A percentile compares a stretch with the other conserved stretches of the same genome.
Evolutionary conservation across 2,113 vertebrate genomes (phyloP).

Genomic region (Dissostichus mawsoni): DNA sequence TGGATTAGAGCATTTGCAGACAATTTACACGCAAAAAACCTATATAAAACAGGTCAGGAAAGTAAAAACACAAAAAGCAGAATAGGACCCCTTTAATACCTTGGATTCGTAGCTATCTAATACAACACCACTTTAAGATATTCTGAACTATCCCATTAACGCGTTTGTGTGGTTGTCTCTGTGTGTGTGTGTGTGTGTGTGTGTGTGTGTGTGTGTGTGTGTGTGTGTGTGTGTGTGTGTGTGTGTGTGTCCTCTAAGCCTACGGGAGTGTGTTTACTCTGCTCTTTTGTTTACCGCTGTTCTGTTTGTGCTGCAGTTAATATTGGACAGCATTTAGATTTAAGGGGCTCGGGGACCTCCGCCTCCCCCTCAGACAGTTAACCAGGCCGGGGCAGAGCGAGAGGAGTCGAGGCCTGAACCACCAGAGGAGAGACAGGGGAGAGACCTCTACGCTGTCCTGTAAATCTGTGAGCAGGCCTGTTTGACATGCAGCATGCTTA

Average conservation of each 20-base stretch:
- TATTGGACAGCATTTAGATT: conserved; percentile 75
- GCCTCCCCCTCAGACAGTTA: conserved; percentile 42
- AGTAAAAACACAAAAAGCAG: too few relatives aligned
- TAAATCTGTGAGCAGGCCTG: conserved; percentile 36
- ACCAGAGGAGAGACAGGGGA: conserved; percentile 41
- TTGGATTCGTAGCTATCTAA: too few relatives aligned
- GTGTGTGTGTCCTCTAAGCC: conserved; percentile 33
- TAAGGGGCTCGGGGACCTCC: conserved; percentile 47
- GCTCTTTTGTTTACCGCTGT: conserved; percentile 71
- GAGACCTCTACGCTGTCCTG: conserved; percentile 52
- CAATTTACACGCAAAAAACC: too few relatives aligned
- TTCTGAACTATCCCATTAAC: too few relatives aligned
- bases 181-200: conserved; percentile 8
- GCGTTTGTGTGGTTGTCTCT: neutral
- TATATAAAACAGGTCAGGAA: too few relatives aligned
- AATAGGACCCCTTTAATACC: too few relatives aligned
- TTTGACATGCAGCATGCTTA: conserved; percentile 69
- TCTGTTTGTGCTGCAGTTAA: conserved; percentile 79
- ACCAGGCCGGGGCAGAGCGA: conserved; percentile 26
- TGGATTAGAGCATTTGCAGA: too few relatives aligned
- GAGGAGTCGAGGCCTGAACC: conserved; percentile 37
- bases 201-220: neutral
- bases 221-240: conserved; percentile 35
- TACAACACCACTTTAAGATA: too few relatives aligned
- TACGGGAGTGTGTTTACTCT: conserved; percentile 74